phyloP scores from a whole-genome alignment of 2,797 vertebrate genomes.

The Knipowitschia caucasica region DNA sequence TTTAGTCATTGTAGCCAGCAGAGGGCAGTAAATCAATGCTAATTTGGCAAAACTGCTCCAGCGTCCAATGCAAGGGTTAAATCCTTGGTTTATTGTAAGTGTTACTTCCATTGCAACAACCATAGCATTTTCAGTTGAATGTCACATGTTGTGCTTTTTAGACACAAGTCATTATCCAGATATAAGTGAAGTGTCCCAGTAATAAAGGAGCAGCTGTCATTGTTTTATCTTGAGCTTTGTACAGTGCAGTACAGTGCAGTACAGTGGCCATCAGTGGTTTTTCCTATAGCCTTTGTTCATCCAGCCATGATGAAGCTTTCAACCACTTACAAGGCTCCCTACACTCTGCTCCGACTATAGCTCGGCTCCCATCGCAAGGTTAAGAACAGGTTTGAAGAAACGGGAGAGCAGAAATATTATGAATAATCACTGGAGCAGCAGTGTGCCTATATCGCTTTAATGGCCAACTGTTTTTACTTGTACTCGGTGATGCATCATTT shows the following conservation, averaged over 20 bases:
- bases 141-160: background rate
- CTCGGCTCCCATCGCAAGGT: conserved; percentile 9
- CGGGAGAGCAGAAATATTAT: background rate
- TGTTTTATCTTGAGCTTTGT: conserved; percentile 43
- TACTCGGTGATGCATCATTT: too few species aligned
- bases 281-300: conserved; percentile 4
- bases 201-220: conserved; percentile 36
- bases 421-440: background rate
- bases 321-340: background rate
- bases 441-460: too few species aligned
- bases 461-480: too few species aligned
- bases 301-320: conserved; percentile 16
- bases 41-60: background rate
- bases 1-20: conserved; percentile 27
- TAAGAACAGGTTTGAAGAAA: conserved; percentile 2
- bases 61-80: background rate
- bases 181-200: conserved; percentile 26
- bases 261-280: conserved; percentile 15
- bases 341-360: background rate
- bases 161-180: conserved; percentile 16
- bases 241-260: conserved; percentile 28
- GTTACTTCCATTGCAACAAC: background rate
- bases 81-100: background rate
- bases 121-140: background rate
- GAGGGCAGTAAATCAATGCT: conserved; percentile 33